Conservation (phyloP, 92 coral and sea anemone genomes). For the Palythoa heliodiscus region DNA sequence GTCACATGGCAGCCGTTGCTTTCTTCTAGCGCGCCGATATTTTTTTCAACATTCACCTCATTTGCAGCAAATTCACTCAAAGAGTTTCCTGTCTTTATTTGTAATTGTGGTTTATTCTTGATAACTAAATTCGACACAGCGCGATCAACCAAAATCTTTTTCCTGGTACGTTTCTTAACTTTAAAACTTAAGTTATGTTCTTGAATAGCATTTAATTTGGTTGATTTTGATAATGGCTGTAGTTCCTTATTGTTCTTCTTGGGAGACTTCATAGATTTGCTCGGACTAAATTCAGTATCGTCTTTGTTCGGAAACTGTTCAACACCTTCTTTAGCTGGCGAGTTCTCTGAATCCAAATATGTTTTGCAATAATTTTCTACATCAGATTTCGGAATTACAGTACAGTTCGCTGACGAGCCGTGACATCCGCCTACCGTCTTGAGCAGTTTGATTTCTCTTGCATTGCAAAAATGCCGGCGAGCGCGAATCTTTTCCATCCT, state of each 20-base stretch:
- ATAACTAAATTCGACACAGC: slow-evolving; percentile 21
- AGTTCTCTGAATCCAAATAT: slow-evolving; percentile 57
- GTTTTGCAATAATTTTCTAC: slow-evolving; percentile 78
- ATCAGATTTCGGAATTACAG: slow-evolving; percentile 82
- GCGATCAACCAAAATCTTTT: slow-evolving; percentile 24
- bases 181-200: slow-evolving; percentile 33
- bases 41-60: slow-evolving; percentile 10
- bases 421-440: slow-evolving; percentile 94
- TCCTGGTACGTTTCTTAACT: slow-evolving; percentile 23
- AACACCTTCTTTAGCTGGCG: slow-evolving; percentile 26
- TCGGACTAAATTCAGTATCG: slow-evolving; percentile 17
- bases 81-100: slow-evolving; percentile 43
- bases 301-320: slow-evolving; percentile 35
- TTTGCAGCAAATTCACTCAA: slow-evolving; percentile 39
- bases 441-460: slow-evolving; percentile 79
- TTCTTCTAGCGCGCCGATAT: slow-evolving; percentile 39
- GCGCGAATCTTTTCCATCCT: slow-evolving; percentile 92
- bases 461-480: slow-evolving; percentile 89
- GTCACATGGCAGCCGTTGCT: slow-evolving; percentile 50
- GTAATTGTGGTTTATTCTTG: slow-evolving; percentile 24
- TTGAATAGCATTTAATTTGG: slow-evolving; percentile 33
- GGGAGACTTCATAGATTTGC: slow-evolving; percentile 22
- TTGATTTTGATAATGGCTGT: slow-evolving; percentile 39
- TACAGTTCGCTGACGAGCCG: slow-evolving; percentile 93
- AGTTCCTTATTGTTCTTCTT: slow-evolving; percentile 38